These are phyloP conservation scores for Eremobia ochroleuca DNA, from an alignment of 2,888 invertebrate genomes.

Conservation along the genomic window DNA sequence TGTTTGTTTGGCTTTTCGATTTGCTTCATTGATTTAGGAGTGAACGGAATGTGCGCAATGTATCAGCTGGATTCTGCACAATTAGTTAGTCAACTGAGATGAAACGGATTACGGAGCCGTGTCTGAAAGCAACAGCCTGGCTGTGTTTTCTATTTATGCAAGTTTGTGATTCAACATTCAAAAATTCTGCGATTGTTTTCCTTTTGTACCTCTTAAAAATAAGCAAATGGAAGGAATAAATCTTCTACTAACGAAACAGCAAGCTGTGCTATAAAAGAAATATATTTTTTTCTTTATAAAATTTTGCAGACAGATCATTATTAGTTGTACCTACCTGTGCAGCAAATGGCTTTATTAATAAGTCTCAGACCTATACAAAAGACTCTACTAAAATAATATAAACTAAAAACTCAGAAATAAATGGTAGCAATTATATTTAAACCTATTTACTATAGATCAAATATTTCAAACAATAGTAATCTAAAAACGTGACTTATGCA, in stretches of 20 bases:
- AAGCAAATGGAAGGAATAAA: background rate
- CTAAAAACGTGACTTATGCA: background rate
- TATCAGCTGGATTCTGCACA: slow-evolving; percentile 35
- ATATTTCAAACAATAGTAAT: background rate
- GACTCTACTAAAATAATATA: background rate
- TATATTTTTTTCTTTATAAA: no score
- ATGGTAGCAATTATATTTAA: background rate
- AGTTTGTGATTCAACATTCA: slow-evolving; percentile 22
- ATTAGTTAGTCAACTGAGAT: slow-evolving; percentile 42
- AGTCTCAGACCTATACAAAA: background rate
- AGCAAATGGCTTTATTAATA: background rate
- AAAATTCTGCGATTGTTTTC: background rate
- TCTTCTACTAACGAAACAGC: background rate
- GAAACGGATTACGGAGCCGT: slow-evolving; percentile 38
- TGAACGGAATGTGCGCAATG: slow-evolving; percentile 6
- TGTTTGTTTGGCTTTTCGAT: slow-evolving; percentile 12
- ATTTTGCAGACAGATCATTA: background rate
- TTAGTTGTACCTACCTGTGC: no score
- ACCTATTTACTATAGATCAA: background rate
- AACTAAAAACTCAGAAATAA: background rate
- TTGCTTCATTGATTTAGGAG: slow-evolving; percentile 8
- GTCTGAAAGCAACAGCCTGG: slow-evolving; percentile 24
- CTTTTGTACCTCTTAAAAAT: background rate
- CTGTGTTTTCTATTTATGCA: slow-evolving; percentile 40
- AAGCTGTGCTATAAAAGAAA: no score